Base-by-base conservation (phyloP, 2,797 vertebrate genomes). In the Momotus momota region DNA sequence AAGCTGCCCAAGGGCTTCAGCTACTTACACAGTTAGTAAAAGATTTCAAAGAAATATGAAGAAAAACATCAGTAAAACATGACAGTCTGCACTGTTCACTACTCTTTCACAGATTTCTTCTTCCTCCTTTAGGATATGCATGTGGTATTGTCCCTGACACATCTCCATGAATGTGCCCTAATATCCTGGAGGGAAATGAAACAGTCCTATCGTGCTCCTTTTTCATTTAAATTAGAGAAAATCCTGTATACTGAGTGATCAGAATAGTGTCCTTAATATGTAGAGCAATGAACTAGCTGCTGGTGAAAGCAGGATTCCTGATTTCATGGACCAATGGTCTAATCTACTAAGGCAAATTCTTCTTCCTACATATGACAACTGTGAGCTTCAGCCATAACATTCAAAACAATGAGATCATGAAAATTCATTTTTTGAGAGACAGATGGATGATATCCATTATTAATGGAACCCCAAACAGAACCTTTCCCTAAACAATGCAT, bases 401-500 rank as follows among this genome's bases (percentile, higher is more conserved):
- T 91, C 81, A 92, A 95, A 95, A 96, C 91, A 97, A 95, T 96
- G 88, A 94, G 93, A 96, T 96, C 81, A 97, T 97, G 96, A 95
- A 97, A 97, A 97, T 97, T 97, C 92, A 97, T 35, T 97, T 96
- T 96, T 94, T 94, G 81, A 94, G 94, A 93, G 93, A 96, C 96
- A 97, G 97, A 97, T 97, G 96, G 96, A 97, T 96, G 93, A 96
- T 96, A 97, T 97, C 88, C 91, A 97, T 97, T 97, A 97, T 97
- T 97, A 97, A 97, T 96, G 86, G 93, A 97, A 83, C 48, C 33
- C 62, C 49, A 96, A 96, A 94, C 64, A 92, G 92, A 92, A 75
- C 54, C 83, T 85, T 74, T 70, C 57, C 73, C 74, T 82, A 91
- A 97, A 97, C 93, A 96, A 94, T 90, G 78, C 85, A 86, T 48